Evolutionary conservation across 2,797 vertebrate species (phyloP), one percentile per base, ranked within the genome.

Genomic region (Channallabes apus): DNA sequence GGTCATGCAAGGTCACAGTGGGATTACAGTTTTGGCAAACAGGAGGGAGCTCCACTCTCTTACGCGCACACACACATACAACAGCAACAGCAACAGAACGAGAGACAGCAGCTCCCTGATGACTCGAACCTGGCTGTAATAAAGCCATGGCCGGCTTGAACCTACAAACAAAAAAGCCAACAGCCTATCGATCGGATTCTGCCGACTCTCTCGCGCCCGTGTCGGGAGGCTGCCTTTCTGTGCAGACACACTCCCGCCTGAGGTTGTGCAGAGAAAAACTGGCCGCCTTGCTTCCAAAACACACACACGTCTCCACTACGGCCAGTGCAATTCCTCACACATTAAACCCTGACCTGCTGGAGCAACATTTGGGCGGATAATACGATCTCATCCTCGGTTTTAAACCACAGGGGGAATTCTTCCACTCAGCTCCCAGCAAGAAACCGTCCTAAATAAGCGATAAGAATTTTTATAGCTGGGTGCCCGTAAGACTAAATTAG

Each of bases 1-100:
- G 94, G 94, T 95, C 93, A 91, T 90, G 88, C 89, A 90, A 80
- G 95, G 94, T 95, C 94, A 94, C 56, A 88, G 91, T 84, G 89
- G 94, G 94, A 96, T 96, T 96, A 95, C 94, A 94, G 93, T 95
- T 95, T 95, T 95, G 95, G 95, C 95, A 96, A 96, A 95, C 94
- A 95, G 94, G 92, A 93, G 92, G 93, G 93, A 94, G 94, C 93
- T 95, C 88, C 91, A 35, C 54, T 77, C 51, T 1, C 72, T 9
- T n/a, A 18, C 67, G 17, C 29, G 9, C 69, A 46, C 71, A 38
- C 71, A 38, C 35, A 41, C 20, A 41, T 20, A 38, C 59, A 61
- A 93, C 91, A 92, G 90, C 89, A 90, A 91, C 77, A 46, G 61
- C 69, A 72, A 82, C 80, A 62, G 81, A 67, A 83, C 79, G 84